Evolutionary conservation across 2,888 invertebrate species (phyloP), one percentile per base, ranked within the genome.

Genomic region (Odontomyia ornata): DNA sequence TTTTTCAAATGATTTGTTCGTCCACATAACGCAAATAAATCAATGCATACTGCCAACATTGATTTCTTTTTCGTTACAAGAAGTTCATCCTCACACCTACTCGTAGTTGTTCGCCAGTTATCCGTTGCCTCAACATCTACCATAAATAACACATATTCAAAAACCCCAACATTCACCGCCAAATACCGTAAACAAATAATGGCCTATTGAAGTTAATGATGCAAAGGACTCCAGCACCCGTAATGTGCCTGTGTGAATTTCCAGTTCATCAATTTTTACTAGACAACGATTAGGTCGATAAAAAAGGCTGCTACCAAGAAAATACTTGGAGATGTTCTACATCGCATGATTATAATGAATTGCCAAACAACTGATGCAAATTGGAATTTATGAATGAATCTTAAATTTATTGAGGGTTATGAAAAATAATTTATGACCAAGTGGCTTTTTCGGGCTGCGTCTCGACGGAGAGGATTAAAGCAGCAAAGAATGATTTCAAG

Each of bases 201-300:
- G 15, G 46, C 46, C 69, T 47, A 69, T 69, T 69, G 69, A 25
- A 69, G 47, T 69, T 69, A 69, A 69, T 69, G 69, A 69, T 69
- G 46, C 69, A 69, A 46, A 69, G 18, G 21, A 69, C 15, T 18
- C 36, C 25, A 25, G 13, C 46, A 46, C 69, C 69, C 43, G 7
- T 25, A 69, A 69, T 69, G 46, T 69, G 47, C 18, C 25, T 69
- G 47, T 47, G 47, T 69, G 69, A 69, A 9, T 69, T 69, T 69
- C 69, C 69, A 46, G 46, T 15, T 47, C 69, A 69, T 69, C 69
- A 69, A 69, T 69, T 69, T 69, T 47, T 69, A 69, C 69, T n/a
- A 69, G 69, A 69, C 30, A 23, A n/a, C 47, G 69, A 69, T 69
- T 69, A 47, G 69, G 46, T 25, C 46, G 69, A 69, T 69, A 47